Evolutionary conservation across 2,888 invertebrate species (phyloP).

Genomic region (Schizaphis graminum): DNA sequence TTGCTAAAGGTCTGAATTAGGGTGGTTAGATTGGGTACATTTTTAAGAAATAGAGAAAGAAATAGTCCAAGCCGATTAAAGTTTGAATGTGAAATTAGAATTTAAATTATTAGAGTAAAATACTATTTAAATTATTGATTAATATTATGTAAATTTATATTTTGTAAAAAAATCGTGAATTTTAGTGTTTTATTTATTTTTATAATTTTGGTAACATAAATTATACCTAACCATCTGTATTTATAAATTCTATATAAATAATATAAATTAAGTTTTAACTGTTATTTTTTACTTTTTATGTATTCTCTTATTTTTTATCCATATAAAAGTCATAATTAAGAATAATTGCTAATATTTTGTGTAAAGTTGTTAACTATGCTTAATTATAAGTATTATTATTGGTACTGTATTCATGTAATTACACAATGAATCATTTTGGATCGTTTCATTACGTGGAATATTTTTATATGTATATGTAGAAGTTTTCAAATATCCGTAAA

Average conservation of each 20-base stretch:
- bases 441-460: background rate
- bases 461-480: background rate
- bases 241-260: background rate
- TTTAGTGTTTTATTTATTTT: background rate
- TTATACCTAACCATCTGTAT: background rate
- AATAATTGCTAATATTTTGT: background rate
- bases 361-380: background rate
- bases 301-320: background rate
- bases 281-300: background rate
- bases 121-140: background rate
- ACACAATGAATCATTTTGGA: background rate
- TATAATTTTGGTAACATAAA: background rate
- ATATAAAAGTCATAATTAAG: background rate
- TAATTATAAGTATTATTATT: background rate
- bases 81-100: background rate
- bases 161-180: background rate
- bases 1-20: background rate
- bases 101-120: background rate
- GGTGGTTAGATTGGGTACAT: background rate
- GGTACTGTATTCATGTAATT: background rate
- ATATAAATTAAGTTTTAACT: background rate
- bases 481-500: background rate
- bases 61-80: background rate
- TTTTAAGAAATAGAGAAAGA: background rate
- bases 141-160: too few species aligned